Percentiles rank a stretch among this genome's conserved stretches.
These are phyloP conservation scores for Agriopis aurantiaria DNA, from an alignment of 2,888 invertebrate species.

Conservation along the genomic window DNA sequence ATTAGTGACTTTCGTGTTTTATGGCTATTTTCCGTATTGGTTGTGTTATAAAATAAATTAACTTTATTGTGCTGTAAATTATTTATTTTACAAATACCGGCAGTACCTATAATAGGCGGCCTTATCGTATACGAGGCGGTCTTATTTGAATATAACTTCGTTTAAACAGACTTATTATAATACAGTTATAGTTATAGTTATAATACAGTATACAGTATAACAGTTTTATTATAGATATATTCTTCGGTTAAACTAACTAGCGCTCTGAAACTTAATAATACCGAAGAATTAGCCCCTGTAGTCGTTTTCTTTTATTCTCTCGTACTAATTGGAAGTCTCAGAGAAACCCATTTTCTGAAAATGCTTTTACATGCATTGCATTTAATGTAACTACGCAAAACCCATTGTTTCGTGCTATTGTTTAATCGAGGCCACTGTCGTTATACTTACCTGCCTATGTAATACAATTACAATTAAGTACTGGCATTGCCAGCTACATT, in stretches of 20 bases:
- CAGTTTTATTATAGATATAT: neutral
- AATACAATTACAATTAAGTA: neutral
- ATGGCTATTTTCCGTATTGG: no score
- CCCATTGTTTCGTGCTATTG: slow-evolving; percentile 14
- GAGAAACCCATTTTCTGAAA: slow-evolving; percentile 25
- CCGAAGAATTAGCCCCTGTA: slow-evolving; percentile 31
- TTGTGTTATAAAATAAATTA: no score
- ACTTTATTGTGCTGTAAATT: no score
- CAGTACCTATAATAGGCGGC: no score
- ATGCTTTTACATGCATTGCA: slow-evolving; percentile 17
- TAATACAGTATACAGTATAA: no score
- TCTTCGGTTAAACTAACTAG: slow-evolving; percentile 2
- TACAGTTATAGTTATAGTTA: no score
- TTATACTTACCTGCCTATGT: neutral
- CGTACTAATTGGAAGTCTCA: slow-evolving; percentile 19
- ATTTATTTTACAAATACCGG: no score
- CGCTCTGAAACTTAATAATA: slow-evolving; percentile 27
- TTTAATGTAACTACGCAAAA: slow-evolving; percentile 11
- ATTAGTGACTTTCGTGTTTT: no score
- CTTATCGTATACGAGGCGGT: no score
- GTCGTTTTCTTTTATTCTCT: slow-evolving; percentile 42
- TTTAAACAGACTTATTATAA: no score
- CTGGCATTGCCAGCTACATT: neutral
- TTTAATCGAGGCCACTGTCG: neutral
- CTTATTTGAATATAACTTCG: no score